Conservation (phyloP, 2,113 vertebrate species). For the Indicator indicator region DNA sequence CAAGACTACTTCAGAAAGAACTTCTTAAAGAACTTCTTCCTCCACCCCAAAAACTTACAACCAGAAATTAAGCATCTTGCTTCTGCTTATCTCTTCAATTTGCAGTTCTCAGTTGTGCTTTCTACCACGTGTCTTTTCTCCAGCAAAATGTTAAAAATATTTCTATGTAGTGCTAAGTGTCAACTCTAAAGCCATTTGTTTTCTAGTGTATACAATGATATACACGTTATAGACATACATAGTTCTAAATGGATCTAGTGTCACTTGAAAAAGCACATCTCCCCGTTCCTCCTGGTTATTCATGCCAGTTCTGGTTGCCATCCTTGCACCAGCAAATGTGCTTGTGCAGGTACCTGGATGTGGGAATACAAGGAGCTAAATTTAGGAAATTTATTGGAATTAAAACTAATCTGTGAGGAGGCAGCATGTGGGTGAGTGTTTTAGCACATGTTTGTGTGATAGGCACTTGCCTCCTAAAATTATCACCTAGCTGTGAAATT, state of each 20-base stretch:
- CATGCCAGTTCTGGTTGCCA: background rate
- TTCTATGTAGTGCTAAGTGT: background rate
- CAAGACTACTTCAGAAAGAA: background rate
- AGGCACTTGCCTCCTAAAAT: background rate
- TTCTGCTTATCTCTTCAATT: background rate
- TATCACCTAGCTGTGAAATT: background rate
- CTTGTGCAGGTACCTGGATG: background rate
- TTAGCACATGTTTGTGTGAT: background rate
- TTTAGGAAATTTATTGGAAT: background rate
- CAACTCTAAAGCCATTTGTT: background rate
- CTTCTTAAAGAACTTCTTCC: background rate
- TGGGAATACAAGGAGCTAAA: background rate
- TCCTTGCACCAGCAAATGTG: background rate
- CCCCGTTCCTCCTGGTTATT: background rate
- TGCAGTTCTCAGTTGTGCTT: background rate
- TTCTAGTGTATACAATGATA: background rate
- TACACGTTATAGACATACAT: background rate
- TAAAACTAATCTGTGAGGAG: background rate
- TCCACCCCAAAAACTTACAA: background rate
- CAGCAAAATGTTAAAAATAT: background rate
- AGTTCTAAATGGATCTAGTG: background rate
- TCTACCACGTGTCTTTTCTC: background rate
- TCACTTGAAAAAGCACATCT: background rate
- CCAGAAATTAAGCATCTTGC: background rate
- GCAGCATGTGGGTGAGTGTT: background rate